These are phyloP conservation scores for Corythornis madagascariensis DNA, from an alignment of 2,113 vertebrate species.

Conservation along the genomic window DNA sequence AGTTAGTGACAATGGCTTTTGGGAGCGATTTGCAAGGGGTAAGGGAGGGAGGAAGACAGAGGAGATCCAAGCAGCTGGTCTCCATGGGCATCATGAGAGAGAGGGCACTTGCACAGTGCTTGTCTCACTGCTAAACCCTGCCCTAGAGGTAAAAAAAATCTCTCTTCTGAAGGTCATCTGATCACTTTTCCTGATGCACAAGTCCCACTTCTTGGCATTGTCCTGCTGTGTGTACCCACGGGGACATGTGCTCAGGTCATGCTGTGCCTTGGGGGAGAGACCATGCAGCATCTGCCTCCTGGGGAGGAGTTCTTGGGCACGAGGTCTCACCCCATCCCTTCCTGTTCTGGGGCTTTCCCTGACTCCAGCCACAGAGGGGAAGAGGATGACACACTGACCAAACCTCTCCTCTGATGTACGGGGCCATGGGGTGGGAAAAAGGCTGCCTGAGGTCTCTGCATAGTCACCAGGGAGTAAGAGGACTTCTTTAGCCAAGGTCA, in stretches of 20 bases:
- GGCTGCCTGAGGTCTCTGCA: neutral
- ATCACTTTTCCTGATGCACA: neutral
- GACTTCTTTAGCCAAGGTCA: neutral
- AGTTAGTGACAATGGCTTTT: neutral
- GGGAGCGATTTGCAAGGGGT: neutral
- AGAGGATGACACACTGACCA: neutral
- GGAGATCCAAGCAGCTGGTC: rapidly evolving
- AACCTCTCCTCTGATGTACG: neutral
- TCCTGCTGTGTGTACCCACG: rapidly evolving
- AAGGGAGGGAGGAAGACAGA: neutral
- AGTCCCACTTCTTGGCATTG: neutral
- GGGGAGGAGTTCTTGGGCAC: neutral
- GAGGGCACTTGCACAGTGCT: neutral
- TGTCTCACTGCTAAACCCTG: neutral
- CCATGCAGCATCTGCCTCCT: neutral
- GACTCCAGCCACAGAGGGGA: neutral
- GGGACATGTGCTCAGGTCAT: neutral
- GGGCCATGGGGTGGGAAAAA: rapidly evolving
- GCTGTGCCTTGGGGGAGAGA: rapidly evolving
- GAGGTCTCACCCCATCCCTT: neutral
- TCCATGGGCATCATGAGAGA: rapidly evolving
- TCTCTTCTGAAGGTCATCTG: neutral
- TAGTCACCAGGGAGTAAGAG: rapidly evolving
- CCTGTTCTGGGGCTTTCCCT: neutral
- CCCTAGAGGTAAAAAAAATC: rapidly evolving